Base-by-base conservation (phyloP, 2,888 invertebrate species). In the Cheilosia variabilis region DNA sequence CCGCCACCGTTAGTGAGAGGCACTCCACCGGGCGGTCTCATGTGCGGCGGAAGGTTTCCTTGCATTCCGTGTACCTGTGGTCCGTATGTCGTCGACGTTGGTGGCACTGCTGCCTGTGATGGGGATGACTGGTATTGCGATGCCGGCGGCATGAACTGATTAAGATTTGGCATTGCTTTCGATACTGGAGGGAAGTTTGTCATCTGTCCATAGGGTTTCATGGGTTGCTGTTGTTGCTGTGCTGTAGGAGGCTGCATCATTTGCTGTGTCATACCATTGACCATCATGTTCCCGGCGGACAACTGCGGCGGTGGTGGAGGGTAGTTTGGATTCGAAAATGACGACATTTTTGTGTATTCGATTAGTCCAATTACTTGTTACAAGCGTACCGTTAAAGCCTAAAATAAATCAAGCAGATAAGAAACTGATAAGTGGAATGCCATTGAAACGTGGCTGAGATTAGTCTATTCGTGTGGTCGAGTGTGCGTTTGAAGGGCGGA, bases 21-120 rank as follows among this genome's bases (percentile, higher is more conserved):
- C 9, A 86, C 63, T 50, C 87, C 77, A 47, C 87, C 76, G 2
- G 88, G 79, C 5, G 89, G 89, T 69, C 90, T 88, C 76, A 90
- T 75, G 87, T 91, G 89, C 2, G 88, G 87, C 34, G 90, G 90
- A 57, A 90, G 62, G 82, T 89, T 90, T 47, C 83, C 89, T 24
- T 75, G 58, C 31, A 87, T 62, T 52, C 87, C 82, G 50, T 78
- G 82, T n/a, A 78, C 69, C 41, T 77, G 81, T 71, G 83, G 76
- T 55, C 78, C 83, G 45, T 86, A 81, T 34, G 47, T 66, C 22
- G 50, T 50, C 3, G 73, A 41, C 58, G 71, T 31, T 73, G 72
- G 60, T 53, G 79, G 31, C 58, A 37, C 10, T 69, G 73, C 3
- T 52, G 31, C 24, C 43, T 47, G 31, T 15, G 63, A 43, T 1